Evolutionary conservation across 2,888 invertebrate species (phyloP).

Genomic region (Coenonympha glycerion): DNA sequence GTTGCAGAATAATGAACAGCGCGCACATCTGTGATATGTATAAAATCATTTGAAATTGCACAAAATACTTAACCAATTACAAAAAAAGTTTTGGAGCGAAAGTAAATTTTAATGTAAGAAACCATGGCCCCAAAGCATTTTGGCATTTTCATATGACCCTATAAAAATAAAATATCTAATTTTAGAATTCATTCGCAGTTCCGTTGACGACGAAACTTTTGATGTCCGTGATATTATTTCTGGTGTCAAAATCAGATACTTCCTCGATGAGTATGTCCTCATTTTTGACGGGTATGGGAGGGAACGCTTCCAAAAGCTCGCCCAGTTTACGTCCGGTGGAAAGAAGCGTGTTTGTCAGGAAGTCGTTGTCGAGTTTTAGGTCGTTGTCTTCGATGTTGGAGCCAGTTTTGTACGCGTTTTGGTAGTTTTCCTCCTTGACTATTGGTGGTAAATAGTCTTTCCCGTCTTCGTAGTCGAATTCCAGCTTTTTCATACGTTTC

Average conservation of each 20-base stretch:
- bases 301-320: conserved; percentile 54
- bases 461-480: conserved; percentile 64
- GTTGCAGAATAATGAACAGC: too few species aligned
- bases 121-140: too few species aligned
- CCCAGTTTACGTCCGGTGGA: conserved; percentile 61
- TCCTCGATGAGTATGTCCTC: conserved; percentile 63
- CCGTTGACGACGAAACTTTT: conserved; percentile 63
- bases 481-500: conserved; percentile 64
- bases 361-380: conserved; percentile 35
- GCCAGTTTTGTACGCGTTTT: conserved; percentile 48
- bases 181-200: conserved; percentile 45
- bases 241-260: conserved; percentile 57
- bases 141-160: too few species aligned
- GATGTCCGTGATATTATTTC: conserved; percentile 58
- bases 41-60: too few species aligned
- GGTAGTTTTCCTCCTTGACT: conserved; percentile 63
- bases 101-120: too few species aligned
- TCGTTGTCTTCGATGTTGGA: conserved; percentile 46
- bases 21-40: too few species aligned
- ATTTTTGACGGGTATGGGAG: conserved; percentile 59
- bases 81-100: too few species aligned
- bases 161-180: too few species aligned
- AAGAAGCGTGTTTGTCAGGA: conserved; percentile 53
- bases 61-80: too few species aligned
- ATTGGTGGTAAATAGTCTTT: conserved; percentile 58